phyloP scores from a whole-genome alignment of 2,113 vertebrate genomes.

The Hystrix cristata region DNA sequence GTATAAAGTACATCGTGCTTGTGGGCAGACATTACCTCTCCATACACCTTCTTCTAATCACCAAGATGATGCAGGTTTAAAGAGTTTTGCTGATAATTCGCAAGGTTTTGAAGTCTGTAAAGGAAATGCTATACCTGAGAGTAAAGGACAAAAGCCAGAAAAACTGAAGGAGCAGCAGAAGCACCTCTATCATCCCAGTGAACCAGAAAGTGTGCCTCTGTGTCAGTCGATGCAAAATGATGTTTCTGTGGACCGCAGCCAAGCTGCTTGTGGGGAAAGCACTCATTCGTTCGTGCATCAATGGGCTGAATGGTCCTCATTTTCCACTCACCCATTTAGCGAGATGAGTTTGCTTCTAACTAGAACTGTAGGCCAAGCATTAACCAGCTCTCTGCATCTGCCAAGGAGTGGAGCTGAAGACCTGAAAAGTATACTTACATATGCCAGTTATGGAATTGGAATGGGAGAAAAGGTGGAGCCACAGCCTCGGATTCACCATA shows the following conservation, averaged over 20 bases:
- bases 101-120: background rate
- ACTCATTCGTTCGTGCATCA: background rate
- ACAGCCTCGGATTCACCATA: background rate
- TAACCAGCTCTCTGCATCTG: background rate
- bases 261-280: background rate
- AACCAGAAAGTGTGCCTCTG: background rate
- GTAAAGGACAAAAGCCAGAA: background rate
- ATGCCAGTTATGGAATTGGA: conserved; percentile 29
- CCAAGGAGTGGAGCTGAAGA: no score
- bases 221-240: background rate
- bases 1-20: background rate
- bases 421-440: background rate
- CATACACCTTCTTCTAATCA: background rate
- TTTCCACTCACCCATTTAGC: background rate
- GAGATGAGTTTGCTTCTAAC: conserved; percentile 32
- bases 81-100: background rate
- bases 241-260: background rate
- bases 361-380: background rate
- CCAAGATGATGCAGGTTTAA: background rate
- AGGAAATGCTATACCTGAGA: background rate
- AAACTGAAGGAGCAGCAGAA: background rate
- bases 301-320: background rate
- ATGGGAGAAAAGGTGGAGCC: background rate
- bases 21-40: background rate
- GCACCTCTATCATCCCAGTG: background rate